These are phyloP conservation scores for Paragorgia papillata DNA, from an alignment of 92 coral and sea anemone species.

Conservation along the genomic window DNA sequence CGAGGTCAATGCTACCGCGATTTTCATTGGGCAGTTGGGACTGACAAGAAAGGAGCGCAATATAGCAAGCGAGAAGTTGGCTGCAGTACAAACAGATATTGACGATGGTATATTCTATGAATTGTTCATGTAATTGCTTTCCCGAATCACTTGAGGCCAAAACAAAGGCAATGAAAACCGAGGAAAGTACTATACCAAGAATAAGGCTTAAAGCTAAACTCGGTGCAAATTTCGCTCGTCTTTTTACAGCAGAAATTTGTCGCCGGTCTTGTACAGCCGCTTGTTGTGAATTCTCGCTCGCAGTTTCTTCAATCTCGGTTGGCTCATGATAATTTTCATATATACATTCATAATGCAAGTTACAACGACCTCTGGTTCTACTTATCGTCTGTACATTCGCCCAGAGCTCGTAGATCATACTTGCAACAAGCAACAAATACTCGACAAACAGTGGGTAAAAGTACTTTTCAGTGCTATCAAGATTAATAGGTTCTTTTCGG, in stretches of 20 bases:
- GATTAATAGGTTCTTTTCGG: neutral
- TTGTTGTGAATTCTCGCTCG: neutral
- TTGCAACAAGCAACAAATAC: slow-evolving; percentile 28
- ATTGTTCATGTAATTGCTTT: neutral
- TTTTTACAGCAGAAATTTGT: neutral
- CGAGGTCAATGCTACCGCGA: slow-evolving; percentile 8
- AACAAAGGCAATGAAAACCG: slow-evolving; percentile 20
- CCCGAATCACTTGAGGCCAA: slow-evolving; percentile 23
- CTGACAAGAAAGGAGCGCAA: slow-evolving; percentile 17
- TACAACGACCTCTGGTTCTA: too few species aligned
- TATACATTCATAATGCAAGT: neutral
- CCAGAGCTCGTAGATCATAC: slow-evolving; percentile 43
- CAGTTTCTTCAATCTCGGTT: neutral
- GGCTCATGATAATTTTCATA: neutral
- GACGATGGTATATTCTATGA: neutral
- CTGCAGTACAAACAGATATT: slow-evolving; percentile 21
- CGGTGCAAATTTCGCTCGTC: slow-evolving; percentile 23
- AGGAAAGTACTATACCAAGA: slow-evolving; percentile 10
- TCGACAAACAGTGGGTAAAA: slow-evolving; percentile 38
- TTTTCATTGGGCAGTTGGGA: slow-evolving; percentile 19
- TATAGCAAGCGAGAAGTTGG: slow-evolving; percentile 25
- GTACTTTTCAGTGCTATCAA: neutral
- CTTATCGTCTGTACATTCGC: neutral
- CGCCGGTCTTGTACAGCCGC: neutral
- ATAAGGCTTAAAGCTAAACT: slow-evolving; percentile 22